Conservation (phyloP, 1,140 invertebrate genomes). For the Delia radicum region DNA sequence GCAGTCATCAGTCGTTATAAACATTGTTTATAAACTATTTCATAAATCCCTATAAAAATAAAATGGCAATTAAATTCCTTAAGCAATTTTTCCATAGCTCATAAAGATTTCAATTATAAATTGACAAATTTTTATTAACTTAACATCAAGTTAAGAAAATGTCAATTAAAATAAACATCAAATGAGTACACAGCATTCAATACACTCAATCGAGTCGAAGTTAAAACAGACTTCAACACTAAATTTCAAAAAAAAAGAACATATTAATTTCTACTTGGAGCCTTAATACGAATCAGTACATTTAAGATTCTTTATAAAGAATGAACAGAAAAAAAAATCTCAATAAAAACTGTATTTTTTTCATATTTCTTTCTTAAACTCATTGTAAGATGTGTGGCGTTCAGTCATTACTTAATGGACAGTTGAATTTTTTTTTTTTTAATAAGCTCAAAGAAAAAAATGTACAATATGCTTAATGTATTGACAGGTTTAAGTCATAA, state of each 20-base stretch:
- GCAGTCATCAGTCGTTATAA: background rate
- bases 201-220: background rate
- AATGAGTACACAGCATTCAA: no score
- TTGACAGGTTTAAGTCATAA: constrained; percentile 20
- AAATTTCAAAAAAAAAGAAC: background rate
- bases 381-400: background rate
- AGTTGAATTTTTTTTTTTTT: no score
- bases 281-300: background rate
- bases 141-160: constrained; percentile 18
- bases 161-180: constrained; percentile 37
- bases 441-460: background rate
- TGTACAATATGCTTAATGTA: background rate
- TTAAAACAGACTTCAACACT: background rate
- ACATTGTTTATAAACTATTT: background rate
- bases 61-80: constrained; percentile 8
- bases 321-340: background rate
- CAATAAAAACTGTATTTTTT: background rate
- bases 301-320: background rate
- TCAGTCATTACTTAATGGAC: constrained; percentile 19
- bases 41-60: constrained; percentile 14
- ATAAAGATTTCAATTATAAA: constrained; percentile 39
- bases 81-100: background rate
- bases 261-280: background rate
- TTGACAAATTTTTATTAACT: constrained; percentile 52
- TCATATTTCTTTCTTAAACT: no score